Conservation (phyloP, 2,888 invertebrate genomes). For the Caenorhabditis sp. region DNA sequence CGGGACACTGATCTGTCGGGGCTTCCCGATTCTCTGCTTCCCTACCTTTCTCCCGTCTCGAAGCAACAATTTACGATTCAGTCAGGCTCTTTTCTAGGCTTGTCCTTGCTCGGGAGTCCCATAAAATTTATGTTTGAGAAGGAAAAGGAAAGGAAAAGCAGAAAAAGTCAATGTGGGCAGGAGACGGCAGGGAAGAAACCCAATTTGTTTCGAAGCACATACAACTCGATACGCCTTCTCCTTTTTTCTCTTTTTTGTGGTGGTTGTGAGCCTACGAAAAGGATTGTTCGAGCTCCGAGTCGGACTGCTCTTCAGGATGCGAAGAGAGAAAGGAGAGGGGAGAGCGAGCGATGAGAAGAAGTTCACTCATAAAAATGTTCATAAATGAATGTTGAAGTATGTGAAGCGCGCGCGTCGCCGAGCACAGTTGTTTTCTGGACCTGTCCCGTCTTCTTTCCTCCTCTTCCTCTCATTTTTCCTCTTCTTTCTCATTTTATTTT, state of each 20-base stretch:
- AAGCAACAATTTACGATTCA: constrained; percentile 12
- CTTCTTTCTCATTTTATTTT: neutral
- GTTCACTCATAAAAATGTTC: constrained; percentile 59
- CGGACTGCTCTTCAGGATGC: constrained; percentile 30
- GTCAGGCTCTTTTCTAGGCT: constrained; percentile 9
- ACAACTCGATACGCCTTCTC: constrained; percentile 55
- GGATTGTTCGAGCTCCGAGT: constrained; percentile 28
- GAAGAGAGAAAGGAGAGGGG: constrained; percentile 17
- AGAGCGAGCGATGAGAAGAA: too few relatives aligned
- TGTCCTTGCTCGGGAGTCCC: neutral
- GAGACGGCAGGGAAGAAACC: constrained; percentile 48
- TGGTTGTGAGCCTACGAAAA: constrained; percentile 15
- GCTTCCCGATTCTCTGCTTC: constrained; percentile 6
- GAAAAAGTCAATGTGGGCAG: constrained; percentile 19
- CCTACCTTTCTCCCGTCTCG: too few relatives aligned
- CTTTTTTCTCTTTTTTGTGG: constrained; percentile 23
- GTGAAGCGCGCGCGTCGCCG: neutral
- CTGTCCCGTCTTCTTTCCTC: constrained; percentile 9
- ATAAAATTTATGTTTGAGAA: constrained; percentile 43
- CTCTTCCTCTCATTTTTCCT: constrained; percentile 20
- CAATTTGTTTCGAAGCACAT: constrained; percentile 62
- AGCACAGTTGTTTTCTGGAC: constrained; percentile 31
- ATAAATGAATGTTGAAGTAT: constrained; percentile 56
- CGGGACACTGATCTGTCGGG: constrained; percentile 20
- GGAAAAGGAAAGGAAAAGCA: constrained; percentile 28